These are phyloP conservation scores for Trididemnum miniatum DNA, from an alignment of 23 tunicate genomes.

Conservation along the genomic window DNA sequence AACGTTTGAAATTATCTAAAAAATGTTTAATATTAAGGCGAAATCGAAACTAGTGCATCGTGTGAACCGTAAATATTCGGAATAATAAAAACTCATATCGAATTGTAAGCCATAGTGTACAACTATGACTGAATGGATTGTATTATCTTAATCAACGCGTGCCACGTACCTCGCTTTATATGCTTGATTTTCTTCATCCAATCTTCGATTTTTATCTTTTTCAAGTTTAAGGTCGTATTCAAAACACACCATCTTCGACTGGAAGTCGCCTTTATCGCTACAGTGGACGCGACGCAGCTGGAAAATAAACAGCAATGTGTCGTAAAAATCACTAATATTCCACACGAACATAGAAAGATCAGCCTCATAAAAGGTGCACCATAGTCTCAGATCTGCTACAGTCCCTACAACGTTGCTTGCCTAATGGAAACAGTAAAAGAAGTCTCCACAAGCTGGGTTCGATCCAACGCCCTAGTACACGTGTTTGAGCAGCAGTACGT, in stretches of 20 bases:
- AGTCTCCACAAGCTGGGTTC: too few species aligned
- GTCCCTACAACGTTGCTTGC: background rate
- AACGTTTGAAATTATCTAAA: too few species aligned
- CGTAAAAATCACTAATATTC: background rate
- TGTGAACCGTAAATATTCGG: too few species aligned
- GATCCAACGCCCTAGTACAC: too few species aligned
- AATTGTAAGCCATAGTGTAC: too few species aligned
- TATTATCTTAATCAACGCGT: too few species aligned
- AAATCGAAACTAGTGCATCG: too few species aligned
- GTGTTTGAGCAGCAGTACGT: too few species aligned
- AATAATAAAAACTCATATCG: too few species aligned
- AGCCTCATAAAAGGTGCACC: background rate
- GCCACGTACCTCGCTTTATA: slow-evolving; percentile 48
- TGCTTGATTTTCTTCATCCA: slow-evolving; percentile 38
- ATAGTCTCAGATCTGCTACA: background rate
- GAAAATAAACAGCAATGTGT: too few species aligned
- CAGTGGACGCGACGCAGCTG: slow-evolving; percentile 49
- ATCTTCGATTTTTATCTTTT: slow-evolving; percentile 21
- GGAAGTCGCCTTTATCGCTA: slow-evolving; percentile 71
- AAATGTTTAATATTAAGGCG: too few species aligned
- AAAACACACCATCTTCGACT: slow-evolving; percentile 39
- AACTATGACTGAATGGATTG: too few species aligned
- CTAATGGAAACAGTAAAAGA: background rate
- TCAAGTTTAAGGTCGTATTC: slow-evolving; percentile 52
- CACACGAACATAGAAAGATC: background rate